Percentiles rank a stretch among this genome's conserved stretches.
These are phyloP conservation scores for Allophyes oxyacanthae DNA, from an alignment of 2,888 invertebrate species.

Conservation along the genomic window DNA sequence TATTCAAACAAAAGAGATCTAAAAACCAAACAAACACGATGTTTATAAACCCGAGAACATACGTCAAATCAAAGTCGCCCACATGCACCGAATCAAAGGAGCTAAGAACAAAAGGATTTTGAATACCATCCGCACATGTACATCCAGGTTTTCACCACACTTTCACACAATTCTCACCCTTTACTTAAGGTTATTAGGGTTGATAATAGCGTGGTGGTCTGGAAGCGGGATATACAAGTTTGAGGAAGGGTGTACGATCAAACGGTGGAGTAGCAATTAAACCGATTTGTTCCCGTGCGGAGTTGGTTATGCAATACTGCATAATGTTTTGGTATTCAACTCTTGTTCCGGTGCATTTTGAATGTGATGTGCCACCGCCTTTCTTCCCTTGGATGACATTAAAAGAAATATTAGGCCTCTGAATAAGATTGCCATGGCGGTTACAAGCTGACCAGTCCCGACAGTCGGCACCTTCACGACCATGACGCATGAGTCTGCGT, in stretches of 20 bases:
- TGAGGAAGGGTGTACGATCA: conserved; percentile 51
- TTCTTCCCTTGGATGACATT: no score
- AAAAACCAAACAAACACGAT: conserved; percentile 44
- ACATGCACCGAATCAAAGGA: conserved; percentile 65
- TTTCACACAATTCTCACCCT: conserved; percentile 7
- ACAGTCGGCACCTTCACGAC: no score
- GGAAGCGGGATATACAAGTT: neutral
- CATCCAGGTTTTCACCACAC: neutral
- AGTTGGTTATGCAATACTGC: conserved; percentile 19
- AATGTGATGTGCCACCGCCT: neutral
- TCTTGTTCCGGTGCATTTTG: conserved; percentile 22
- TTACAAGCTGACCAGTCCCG: no score
- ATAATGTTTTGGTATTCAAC: no score
- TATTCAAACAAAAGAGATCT: conserved; percentile 45
- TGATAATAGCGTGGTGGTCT: neutral
- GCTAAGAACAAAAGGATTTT: conserved; percentile 63
- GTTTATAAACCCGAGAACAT: conserved; percentile 49
- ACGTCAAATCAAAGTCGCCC: conserved; percentile 58
- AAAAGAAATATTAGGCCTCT: no score
- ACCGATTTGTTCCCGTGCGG: conserved; percentile 40
- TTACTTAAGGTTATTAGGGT: fast-evolving
- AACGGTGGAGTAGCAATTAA: conserved; percentile 57
- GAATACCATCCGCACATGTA: conserved; percentile 14
- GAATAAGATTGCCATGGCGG: no score
- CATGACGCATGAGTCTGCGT: no score